Conservation (phyloP, 2,113 vertebrate genomes). For the Vulpes vulpes region DNA sequence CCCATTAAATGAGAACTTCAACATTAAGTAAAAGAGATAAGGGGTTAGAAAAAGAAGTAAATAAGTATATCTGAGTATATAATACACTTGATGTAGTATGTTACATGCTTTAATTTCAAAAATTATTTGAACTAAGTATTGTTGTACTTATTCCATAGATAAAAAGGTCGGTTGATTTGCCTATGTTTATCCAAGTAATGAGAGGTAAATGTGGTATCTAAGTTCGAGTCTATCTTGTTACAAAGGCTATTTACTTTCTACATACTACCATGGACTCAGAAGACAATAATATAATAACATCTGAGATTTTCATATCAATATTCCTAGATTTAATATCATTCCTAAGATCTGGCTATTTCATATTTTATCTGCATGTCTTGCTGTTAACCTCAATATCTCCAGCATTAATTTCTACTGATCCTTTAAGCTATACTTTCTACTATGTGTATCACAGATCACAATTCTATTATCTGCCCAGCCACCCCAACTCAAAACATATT, state of each 20-base stretch:
- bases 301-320: neutral
- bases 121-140: neutral
- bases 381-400: neutral
- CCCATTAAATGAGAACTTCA: neutral
- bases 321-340: neutral
- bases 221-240: neutral
- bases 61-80: neutral
- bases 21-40: neutral
- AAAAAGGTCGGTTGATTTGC: neutral
- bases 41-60: neutral
- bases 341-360: neutral
- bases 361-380: neutral
- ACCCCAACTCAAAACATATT: neutral
- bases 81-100: neutral
- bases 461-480: neutral
- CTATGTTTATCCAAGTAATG: neutral
- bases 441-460: neutral
- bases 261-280: neutral
- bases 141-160: neutral
- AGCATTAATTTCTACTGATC: neutral
- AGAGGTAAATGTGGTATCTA: neutral
- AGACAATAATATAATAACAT: neutral
- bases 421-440: neutral
- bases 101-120: neutral
- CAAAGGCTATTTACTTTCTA: neutral